phyloP scores from a whole-genome alignment of 2,113 vertebrate genomes.

The Mesocricetus auratus region DNA sequence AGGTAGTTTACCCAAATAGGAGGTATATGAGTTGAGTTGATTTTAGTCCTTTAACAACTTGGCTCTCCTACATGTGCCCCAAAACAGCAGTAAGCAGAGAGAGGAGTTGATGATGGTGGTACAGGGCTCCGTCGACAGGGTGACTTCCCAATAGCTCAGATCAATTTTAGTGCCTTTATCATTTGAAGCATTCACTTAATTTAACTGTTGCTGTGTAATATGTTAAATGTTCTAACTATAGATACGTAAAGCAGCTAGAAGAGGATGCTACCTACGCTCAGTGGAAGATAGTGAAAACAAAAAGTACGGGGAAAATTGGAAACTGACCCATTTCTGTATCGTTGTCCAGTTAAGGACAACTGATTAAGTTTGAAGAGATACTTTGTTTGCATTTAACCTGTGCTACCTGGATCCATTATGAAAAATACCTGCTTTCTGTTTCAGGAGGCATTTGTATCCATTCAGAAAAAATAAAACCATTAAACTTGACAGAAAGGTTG shows the following conservation, averaged over 20 bases:
- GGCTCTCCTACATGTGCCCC: neutral
- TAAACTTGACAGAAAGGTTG: neutral
- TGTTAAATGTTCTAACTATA: constrained; percentile 65
- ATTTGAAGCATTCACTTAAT: constrained; percentile 81
- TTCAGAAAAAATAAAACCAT: constrained; percentile 51
- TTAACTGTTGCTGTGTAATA: constrained; percentile 73
- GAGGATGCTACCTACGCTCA: neutral
- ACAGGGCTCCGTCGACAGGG: constrained; percentile 58
- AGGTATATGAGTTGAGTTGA: constrained; percentile 25
- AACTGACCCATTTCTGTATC: constrained; percentile 25
- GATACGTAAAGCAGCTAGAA: constrained; percentile 67
- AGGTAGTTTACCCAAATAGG: constrained; percentile 35
- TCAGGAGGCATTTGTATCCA: neutral
- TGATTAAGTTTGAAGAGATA: constrained; percentile 14
- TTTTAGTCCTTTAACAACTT: constrained; percentile 43
- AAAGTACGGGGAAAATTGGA: constrained; percentile 30
- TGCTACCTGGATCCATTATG: constrained; percentile 28
- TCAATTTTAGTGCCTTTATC: constrained; percentile 89
- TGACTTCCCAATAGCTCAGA: constrained; percentile 80
- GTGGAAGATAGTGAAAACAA: constrained; percentile 63
- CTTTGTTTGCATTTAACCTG: constrained; percentile 43
- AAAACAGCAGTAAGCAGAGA: constrained; percentile 68
- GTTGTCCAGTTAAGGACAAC: constrained; percentile 12
- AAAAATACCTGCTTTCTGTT: constrained; percentile 23
- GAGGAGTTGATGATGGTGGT: constrained; percentile 59